Evolutionary conservation across 1,140 invertebrate genomes (phyloP).

Genomic region (Conus ventricosus): DNA sequence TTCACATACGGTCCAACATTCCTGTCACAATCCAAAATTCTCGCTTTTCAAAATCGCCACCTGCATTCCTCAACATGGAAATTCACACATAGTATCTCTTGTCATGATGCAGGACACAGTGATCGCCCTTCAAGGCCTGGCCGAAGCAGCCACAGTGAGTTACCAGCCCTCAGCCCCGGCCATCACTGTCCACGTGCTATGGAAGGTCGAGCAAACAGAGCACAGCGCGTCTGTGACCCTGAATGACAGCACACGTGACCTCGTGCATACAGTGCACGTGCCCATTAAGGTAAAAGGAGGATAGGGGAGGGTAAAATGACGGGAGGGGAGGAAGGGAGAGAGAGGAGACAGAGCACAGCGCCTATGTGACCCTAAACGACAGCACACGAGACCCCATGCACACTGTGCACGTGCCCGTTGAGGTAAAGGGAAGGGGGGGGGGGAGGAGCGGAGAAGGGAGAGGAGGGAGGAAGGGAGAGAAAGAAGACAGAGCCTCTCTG

Average conservation of each 20-base stretch:
- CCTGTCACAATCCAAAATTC: no score
- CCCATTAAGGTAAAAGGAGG: not conserved
- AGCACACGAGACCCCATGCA: no score
- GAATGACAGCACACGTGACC: slow-evolving; percentile 42
- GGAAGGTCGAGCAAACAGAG: not conserved
- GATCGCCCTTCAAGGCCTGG: slow-evolving; percentile 43
- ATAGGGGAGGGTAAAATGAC: not conserved
- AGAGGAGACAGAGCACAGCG: no score
- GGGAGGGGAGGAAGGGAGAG: no score
- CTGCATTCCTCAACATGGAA: no score
- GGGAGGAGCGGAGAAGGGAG: not conserved
- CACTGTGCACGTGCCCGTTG: no score
- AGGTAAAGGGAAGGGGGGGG: not conserved
- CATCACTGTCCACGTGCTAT: slow-evolving; percentile 19
- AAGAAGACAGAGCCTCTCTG: no score
- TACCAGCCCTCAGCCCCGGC: slow-evolving; percentile 24
- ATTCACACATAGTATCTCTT: no score
- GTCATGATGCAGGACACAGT: slow-evolving; percentile 50
- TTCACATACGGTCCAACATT: no score
- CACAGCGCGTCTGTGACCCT: slow-evolving; percentile 31
- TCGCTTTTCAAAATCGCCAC: no score
- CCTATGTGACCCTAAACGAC: no score
- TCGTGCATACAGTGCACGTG: slow-evolving; percentile 48
- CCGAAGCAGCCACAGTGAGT: slow-evolving; percentile 6
- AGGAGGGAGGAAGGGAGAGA: no score